Percentiles rank a stretch among this genome's conserved stretches.
Evolutionary conservation across 2,888 invertebrate species (phyloP).

Genomic region (Yponomeuta cagnagella): DNA sequence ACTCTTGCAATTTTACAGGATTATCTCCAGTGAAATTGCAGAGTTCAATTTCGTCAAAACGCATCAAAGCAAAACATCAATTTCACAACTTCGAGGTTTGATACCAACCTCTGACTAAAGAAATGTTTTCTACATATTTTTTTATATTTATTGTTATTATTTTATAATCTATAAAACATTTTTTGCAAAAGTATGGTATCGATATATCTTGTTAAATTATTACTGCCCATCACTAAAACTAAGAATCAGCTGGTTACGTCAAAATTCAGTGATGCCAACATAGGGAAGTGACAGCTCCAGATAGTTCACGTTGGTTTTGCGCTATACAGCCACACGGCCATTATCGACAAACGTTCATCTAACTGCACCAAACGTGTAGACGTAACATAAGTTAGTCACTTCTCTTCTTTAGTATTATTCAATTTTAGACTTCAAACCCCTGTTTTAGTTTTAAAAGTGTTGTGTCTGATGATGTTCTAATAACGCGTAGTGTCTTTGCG

Average conservation of each 20-base stretch:
- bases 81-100: no score
- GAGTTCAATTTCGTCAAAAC: no score
- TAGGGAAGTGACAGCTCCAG: constrained; percentile 35
- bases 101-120: no score
- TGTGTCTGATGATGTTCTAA: constrained; percentile 60
- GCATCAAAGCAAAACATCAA: no score
- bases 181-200: no score
- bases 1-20: no score
- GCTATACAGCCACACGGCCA: constrained; percentile 59
- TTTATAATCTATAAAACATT: no score
- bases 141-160: no score
- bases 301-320: constrained; percentile 58
- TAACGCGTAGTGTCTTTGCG: constrained; percentile 66
- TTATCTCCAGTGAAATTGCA: no score
- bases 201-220: no score
- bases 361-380: constrained; percentile 72
- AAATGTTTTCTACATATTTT: no score
- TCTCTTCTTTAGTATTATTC: constrained; percentile 65
- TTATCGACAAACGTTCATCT: constrained; percentile 73
- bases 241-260: constrained; percentile 67
- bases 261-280: constrained; percentile 55
- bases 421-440: constrained; percentile 55
- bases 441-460: constrained; percentile 66
- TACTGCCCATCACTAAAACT: constrained; percentile 37
- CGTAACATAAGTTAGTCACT: constrained; percentile 65